These are phyloP conservation scores for Mesoligia furuncula DNA, from an alignment of 2,888 invertebrate species.

Conservation along the genomic window DNA sequence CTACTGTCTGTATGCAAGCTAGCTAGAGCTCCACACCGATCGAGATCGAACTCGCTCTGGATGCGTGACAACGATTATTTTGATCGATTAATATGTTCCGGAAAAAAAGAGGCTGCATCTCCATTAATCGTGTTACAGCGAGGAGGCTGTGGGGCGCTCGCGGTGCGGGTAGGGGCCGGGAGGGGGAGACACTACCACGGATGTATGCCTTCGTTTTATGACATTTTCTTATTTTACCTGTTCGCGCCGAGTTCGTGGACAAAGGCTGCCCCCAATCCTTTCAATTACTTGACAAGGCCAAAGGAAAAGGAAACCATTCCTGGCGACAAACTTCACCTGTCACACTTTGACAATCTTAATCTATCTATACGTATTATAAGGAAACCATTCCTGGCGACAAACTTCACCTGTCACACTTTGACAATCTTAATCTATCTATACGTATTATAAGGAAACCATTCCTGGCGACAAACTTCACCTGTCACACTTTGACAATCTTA, in stretches of 20 bases:
- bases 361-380: background rate
- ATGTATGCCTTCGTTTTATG: background rate
- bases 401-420: background rate
- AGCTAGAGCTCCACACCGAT: background rate
- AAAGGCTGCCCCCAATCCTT: too few relatives aligned
- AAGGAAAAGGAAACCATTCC: background rate
- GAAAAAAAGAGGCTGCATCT: constrained; percentile 17
- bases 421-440: background rate
- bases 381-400: background rate
- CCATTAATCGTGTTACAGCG: constrained; percentile 19
- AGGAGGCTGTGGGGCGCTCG: background rate
- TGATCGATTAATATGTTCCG: background rate
- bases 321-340: background rate
- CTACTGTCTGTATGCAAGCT: background rate
- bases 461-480: background rate
- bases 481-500: background rate
- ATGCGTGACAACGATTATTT: background rate
- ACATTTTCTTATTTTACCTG: background rate
- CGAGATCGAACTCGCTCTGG: background rate
- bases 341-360: background rate
- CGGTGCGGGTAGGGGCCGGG: background rate
- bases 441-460: too few relatives aligned
- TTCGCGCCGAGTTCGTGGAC: background rate
- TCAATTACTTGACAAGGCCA: background rate
- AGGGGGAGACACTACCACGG: background rate